Base-by-base conservation (phyloP, 1,140 invertebrate genomes). In the Myzus persicae region DNA sequence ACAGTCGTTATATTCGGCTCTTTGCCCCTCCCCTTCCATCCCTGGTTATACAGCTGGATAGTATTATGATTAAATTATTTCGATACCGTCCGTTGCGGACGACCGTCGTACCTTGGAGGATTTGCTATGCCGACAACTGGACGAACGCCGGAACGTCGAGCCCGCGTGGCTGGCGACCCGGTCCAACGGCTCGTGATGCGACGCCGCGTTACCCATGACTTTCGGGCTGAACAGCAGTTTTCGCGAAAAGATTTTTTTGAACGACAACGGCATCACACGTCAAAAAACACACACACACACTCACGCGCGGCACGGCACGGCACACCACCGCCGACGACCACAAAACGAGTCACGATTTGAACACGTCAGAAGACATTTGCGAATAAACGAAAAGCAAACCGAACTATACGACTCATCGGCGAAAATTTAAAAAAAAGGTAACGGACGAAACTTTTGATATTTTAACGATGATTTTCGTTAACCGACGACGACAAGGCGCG, bases 111-210 rank as follows among this genome's bases (percentile, higher is more conserved):
- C 94, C 94, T 94, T 94, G 51, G 94, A 14, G 82, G 94, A 38
- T 93, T 94, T 94, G 90, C 87, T 94, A 59, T 94, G 94, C 88
- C 94, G 67, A 46, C 93, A 91, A 92, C 94, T 94, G 51, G 94
- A 93, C 91, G 94, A 93, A 81, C 94, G 93, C 93, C 94, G 94
- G 93, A 94, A 94, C 48, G 94, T 93, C 7, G 94, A 93, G 22
- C 91, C 94, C 20, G 90, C 81, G 42, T 84, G 90, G 54, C 85
- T 93, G 14, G 18, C 87, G 67, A 42, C 93, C 92, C 93, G 94
- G 92, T 94, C 94, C 93, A 94, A 94, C 67, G 94, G 94, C 93
- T 94, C 94, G 90, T 94, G 94, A 59, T 94, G 94, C 42, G 94
- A 94, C 24, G 94, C 93, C 26, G 94, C 93, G 51, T 93, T 91